Evolutionary conservation across 2,797 vertebrate species (phyloP), one percentile per base, ranked within the genome.

Genomic region (Astyanax mexicanus): DNA sequence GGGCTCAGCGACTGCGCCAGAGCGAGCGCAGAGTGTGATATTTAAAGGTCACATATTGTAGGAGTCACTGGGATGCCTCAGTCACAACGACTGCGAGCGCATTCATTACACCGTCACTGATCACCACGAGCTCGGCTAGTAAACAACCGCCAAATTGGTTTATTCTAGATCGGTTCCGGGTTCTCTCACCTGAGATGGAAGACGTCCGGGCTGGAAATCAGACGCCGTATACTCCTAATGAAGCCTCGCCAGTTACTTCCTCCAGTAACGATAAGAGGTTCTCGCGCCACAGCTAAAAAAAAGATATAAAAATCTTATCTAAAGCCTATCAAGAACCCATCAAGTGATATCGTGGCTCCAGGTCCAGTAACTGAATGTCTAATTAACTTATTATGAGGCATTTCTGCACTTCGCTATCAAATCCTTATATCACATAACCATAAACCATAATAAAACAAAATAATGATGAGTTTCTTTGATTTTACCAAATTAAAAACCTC

Each of bases 311-410:
- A 70, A n/a, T 73, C 40, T 60, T 66, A 25, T 66, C 73, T 76
- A 78, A 86, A 84, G 79, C 82, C 81, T 83, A 88, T 91, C 86
- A 89, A 87, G 81, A 82, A 90, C 82, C 82, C 83, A 90, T 89
- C 83, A 79, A 83, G 80, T 77, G 80, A 81, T 84, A 80, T 81
- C 69, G 83, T 84, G 78, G 85, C 88, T 90, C 80, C 78, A 84
- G 86, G 87, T 88, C 84, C 82, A 85, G 86, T 87, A 86, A 89
- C 84, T 87, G 80, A 89, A 91, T 86, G 83, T 91, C 87, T 93
- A 91, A 92, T 92, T 90, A 90, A 92, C 84, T 84, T 88, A 91
- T 88, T 89, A 88, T 89, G 88, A 89, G 84, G 83, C 87, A 84
- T 92, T 89, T 90, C 83, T 83, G 85, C 80, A 83, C 86, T 84